Conservation (phyloP, 2,888 invertebrate genomes). For the Alloplasta piceator region DNA sequence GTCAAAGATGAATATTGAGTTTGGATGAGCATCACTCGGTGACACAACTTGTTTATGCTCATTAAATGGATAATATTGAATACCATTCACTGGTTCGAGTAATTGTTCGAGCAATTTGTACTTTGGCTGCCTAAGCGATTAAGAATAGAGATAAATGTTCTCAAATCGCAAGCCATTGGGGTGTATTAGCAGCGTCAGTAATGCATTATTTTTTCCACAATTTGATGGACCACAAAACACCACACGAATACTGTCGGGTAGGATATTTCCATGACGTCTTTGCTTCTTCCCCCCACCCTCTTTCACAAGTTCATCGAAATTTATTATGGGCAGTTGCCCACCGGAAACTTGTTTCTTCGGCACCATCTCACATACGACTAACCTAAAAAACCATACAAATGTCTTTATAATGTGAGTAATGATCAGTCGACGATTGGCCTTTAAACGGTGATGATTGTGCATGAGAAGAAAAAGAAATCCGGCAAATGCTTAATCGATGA, state of each 20-base stretch:
- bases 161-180: constrained; percentile 37
- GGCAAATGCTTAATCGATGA: no score
- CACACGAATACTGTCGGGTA: constrained; percentile 29
- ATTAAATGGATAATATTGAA: constrained; percentile 69
- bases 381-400: no score
- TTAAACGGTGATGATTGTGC: no score
- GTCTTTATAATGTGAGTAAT: no score
- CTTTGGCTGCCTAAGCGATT: constrained; percentile 77
- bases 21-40: constrained; percentile 67
- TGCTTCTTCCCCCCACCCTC: no score
- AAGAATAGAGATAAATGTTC: constrained; percentile 63
- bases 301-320: no score
- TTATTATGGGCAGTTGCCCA: no score
- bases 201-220: constrained; percentile 60
- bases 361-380: no score
- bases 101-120: constrained; percentile 72
- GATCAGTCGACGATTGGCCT: no score
- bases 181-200: constrained; percentile 45
- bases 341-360: no score
- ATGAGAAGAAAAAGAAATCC: no score
- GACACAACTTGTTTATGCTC: constrained; percentile 65
- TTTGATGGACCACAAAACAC: constrained; percentile 60
- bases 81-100: constrained; percentile 63
- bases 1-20: constrained; percentile 75
- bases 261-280: no score